phyloP scores from a whole-genome alignment of 2,888 invertebrate species.

The Trichogramma evanescens region DNA sequence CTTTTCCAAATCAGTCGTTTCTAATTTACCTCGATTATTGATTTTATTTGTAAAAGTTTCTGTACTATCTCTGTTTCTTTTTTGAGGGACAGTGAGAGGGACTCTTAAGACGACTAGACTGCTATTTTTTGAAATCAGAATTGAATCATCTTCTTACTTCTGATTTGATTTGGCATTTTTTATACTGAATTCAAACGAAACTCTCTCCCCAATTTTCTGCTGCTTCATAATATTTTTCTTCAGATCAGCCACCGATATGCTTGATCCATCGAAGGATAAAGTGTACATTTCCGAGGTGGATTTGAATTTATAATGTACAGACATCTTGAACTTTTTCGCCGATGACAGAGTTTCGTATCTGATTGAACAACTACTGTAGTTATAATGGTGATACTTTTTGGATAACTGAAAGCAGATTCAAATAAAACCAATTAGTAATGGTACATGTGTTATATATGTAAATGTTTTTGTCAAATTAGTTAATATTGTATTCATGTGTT shows the following conservation, averaged over 20 bases:
- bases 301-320: slow-evolving; percentile 98
- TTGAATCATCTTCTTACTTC: slow-evolving; percentile 87
- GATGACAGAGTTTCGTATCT: too few relatives aligned
- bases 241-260: slow-evolving; percentile 90
- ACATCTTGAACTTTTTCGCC: slow-evolving; percentile 53
- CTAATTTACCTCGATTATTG: slow-evolving; percentile 40
- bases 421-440: too few relatives aligned
- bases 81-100: slow-evolving; percentile 73
- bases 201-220: slow-evolving; percentile 87
- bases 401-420: too few relatives aligned
- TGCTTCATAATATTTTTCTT: slow-evolving; percentile 93
- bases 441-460: too few relatives aligned
- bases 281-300: slow-evolving; percentile 93
- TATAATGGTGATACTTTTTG: too few relatives aligned
- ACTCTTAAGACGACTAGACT: slow-evolving; percentile 91
- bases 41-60: slow-evolving; percentile 37
- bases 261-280: slow-evolving; percentile 92
- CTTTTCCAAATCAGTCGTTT: slow-evolving; percentile 75
- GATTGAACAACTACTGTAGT: too few relatives aligned
- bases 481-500: too few relatives aligned
- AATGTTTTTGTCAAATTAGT: too few relatives aligned
- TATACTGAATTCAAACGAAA: slow-evolving; percentile 92
- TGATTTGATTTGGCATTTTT: slow-evolving; percentile 96
- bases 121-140: slow-evolving; percentile 93
- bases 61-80: slow-evolving; percentile 67